Percentiles rank a stretch among this genome's conserved stretches.
These are phyloP conservation scores for Epizoanthus stellaris DNA, from an alignment of 92 coral and sea anemone species.

Conservation along the genomic window DNA sequence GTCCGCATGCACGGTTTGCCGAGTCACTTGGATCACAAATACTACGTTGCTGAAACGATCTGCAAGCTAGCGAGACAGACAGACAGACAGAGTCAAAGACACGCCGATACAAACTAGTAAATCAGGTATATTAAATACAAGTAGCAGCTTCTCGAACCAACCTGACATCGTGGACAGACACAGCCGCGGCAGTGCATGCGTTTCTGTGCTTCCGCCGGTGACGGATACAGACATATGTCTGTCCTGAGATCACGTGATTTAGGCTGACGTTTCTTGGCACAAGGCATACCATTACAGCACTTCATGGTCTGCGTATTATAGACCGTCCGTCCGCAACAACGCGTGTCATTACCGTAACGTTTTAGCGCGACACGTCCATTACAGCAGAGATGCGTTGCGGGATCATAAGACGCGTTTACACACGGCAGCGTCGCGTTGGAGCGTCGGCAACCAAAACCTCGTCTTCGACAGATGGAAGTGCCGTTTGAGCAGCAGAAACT, in stretches of 20 bases:
- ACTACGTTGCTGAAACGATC: too few relatives aligned
- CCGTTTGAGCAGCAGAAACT: constrained; percentile 10
- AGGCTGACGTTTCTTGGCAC: constrained; percentile 26
- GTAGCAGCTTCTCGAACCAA: neutral
- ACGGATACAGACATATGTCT: constrained; percentile 29
- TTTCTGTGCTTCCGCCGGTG: constrained; percentile 14
- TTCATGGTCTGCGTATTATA: constrained; percentile 27
- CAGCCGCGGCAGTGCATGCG: constrained; percentile 23
- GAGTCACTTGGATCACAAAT: neutral
- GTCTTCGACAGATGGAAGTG: neutral
- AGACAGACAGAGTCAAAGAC: neutral
- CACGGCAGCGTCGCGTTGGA: neutral
- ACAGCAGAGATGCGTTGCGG: constrained; percentile 36
- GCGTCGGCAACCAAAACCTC: neutral
- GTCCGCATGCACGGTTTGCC: too few relatives aligned
- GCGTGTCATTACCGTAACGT: constrained; percentile 14
- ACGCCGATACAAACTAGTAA: neutral
- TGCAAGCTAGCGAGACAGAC: neutral
- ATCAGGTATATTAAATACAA: neutral
- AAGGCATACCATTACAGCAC: constrained; percentile 17
- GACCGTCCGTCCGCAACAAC: constrained; percentile 22
- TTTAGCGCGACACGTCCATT: neutral
- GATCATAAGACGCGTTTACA: constrained; percentile 25
- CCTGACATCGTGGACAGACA: constrained; percentile 18
- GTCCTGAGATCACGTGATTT: constrained; percentile 29